These are phyloP conservation scores for Melanophora roralis DNA, from an alignment of 2,888 invertebrate species.

Conservation along the genomic window DNA sequence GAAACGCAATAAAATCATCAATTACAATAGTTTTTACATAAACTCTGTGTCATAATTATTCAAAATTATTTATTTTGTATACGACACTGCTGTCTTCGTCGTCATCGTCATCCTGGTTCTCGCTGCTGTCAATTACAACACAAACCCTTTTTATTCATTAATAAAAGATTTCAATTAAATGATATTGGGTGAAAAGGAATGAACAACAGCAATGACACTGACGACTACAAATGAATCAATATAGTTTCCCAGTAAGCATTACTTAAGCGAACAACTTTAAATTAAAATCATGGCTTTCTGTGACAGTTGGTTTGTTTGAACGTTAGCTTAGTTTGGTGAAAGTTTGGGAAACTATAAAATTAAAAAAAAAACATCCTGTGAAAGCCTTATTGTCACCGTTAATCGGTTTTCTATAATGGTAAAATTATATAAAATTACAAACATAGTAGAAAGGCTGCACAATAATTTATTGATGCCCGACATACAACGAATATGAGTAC, in stretches of 20 bases:
- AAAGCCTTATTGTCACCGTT: no score
- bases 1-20: slow-evolving; percentile 57
- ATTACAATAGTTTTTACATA: slow-evolving; percentile 60
- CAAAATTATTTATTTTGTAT: slow-evolving; percentile 25
- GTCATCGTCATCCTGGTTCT: not conserved
- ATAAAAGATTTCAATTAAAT: slow-evolving; percentile 57
- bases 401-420: no score
- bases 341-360: no score
- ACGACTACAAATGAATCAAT: slow-evolving; percentile 12
- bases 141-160: slow-evolving; percentile 50
- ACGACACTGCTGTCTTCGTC: not conserved
- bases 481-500: no score
- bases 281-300: no score
- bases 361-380: no score
- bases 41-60: slow-evolving; percentile 60
- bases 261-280: no score
- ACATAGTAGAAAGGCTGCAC: no score
- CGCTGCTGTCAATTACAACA: slow-evolving; percentile 1
- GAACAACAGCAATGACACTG: slow-evolving; percentile 6
- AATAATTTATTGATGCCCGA: no score
- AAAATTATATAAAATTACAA: no score
- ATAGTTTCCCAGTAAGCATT: slow-evolving; percentile 2
- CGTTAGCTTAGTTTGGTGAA: no score
- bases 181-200: slow-evolving; percentile 51
- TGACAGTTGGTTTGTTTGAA: no score